Evolutionary conservation across 2,113 vertebrate genomes (phyloP).

Genomic region (Syrrhaptes paradoxus): DNA sequence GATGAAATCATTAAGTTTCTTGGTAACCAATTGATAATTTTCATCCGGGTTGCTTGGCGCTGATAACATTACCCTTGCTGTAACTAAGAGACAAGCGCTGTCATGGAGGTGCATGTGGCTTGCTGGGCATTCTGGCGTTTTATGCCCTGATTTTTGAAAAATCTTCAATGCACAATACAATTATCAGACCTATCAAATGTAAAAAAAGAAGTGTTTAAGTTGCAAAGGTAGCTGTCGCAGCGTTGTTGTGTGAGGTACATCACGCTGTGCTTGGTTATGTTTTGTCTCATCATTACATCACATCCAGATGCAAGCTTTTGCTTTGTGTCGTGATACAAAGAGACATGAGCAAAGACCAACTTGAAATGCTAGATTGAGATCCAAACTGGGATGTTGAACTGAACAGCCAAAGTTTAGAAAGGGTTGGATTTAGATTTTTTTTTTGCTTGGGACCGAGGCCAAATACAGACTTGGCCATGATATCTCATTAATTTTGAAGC

Average conservation of each 20-base stretch:
- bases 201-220: neutral
- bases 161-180: neutral
- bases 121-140: constrained; percentile 7
- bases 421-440: neutral
- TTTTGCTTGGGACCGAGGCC: neutral
- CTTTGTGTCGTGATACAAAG: neutral
- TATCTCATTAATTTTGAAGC: neutral
- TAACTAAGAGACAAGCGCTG: constrained; percentile 67
- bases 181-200: neutral
- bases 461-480: neutral
- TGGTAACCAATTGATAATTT: constrained; percentile 59
- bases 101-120: neutral
- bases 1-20: constrained; percentile 65
- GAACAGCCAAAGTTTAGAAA: neutral
- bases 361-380: neutral
- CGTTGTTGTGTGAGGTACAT: neutral
- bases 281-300: neutral
- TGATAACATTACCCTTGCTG: constrained; percentile 70
- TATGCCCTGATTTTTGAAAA: constrained; percentile 9
- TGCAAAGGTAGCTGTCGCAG: neutral
- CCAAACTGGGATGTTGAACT: neutral
- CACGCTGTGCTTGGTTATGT: neutral
- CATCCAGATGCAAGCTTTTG: neutral
- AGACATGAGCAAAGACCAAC: neutral
- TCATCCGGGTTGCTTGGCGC: constrained; percentile 48